Conservation (phyloP, 2,888 invertebrate genomes). For the Parapristionchus giblindavisi region DNA sequence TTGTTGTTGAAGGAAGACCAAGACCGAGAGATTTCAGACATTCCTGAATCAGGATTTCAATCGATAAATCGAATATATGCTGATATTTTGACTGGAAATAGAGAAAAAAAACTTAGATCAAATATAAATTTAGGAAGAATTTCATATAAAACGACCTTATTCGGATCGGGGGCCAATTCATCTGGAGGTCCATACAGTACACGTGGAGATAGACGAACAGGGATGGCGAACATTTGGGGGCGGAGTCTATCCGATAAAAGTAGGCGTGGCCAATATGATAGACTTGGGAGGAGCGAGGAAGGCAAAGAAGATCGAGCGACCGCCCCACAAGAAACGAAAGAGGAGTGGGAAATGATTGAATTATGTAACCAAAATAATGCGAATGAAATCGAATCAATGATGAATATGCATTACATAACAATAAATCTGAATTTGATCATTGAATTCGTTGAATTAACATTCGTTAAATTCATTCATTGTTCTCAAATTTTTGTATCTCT, state of each 20-base stretch:
- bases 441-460: background rate
- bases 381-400: no score
- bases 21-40: slow-evolving; percentile 22
- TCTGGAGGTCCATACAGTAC: slow-evolving; percentile 29
- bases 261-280: background rate
- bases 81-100: background rate
- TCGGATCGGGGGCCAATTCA: slow-evolving; percentile 26
- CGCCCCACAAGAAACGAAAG: background rate
- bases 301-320: background rate
- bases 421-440: no score
- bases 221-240: slow-evolving; percentile 33
- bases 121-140: background rate
- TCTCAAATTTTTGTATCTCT: no score
- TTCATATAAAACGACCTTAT: slow-evolving; percentile 9
- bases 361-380: no score
- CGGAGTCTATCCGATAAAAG: background rate
- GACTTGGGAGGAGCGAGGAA: background rate
- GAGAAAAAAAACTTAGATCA: background rate
- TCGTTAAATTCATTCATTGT: no score
- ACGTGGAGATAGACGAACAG: slow-evolving; percentile 30
- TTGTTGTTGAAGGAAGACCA: slow-evolving; percentile 21
- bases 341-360: no score
- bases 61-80: background rate
- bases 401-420: no score
- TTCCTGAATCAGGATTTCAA: background rate